These are phyloP conservation scores for Pyralis farinalis DNA, from an alignment of 2,888 invertebrate genomes.

Conservation along the genomic window DNA sequence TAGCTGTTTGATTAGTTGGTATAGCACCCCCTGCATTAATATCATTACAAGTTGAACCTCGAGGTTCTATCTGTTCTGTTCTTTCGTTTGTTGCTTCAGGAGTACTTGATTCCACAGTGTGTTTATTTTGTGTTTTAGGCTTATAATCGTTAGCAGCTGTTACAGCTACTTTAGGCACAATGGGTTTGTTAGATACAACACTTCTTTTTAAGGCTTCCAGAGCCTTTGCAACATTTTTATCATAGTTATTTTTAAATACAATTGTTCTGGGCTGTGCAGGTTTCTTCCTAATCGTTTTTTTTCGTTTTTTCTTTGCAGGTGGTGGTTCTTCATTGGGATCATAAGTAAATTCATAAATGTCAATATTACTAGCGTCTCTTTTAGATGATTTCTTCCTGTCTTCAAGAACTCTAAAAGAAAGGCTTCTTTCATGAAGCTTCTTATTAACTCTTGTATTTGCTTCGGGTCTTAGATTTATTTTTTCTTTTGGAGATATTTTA, in stretches of 20 bases:
- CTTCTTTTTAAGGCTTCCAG: conserved; percentile 51
- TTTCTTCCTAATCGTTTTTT: conserved; percentile 41
- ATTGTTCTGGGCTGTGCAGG: conserved; percentile 45
- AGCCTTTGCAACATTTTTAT: conserved; percentile 58
- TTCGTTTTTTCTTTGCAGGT: conserved; percentile 62
- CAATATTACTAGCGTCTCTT: conserved; percentile 39
- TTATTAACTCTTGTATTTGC: conserved; percentile 17
- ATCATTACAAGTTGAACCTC: background rate
- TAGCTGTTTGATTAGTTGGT: conserved; percentile 14
- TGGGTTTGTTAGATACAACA: conserved; percentile 29
- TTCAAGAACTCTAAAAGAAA: conserved; percentile 49
- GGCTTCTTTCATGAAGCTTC: conserved; percentile 30
- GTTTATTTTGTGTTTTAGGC: background rate
- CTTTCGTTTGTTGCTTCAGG: background rate
- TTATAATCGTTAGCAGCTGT: conserved; percentile 3
- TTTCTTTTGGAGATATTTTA: conserved; percentile 12
- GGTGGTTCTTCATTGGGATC: conserved; percentile 68
- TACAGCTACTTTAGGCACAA: conserved; percentile 12
- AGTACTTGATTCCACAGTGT: background rate
- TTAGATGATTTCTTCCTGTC: conserved; percentile 33
- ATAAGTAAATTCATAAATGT: conserved; percentile 73
- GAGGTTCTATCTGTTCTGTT: background rate
- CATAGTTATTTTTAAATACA: conserved; percentile 51
- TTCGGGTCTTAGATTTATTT: conserved; percentile 14
- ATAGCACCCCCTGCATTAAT: background rate